Evolutionary conservation across 2,797 vertebrate species (phyloP).

Genomic region (Huso huso): DNA sequence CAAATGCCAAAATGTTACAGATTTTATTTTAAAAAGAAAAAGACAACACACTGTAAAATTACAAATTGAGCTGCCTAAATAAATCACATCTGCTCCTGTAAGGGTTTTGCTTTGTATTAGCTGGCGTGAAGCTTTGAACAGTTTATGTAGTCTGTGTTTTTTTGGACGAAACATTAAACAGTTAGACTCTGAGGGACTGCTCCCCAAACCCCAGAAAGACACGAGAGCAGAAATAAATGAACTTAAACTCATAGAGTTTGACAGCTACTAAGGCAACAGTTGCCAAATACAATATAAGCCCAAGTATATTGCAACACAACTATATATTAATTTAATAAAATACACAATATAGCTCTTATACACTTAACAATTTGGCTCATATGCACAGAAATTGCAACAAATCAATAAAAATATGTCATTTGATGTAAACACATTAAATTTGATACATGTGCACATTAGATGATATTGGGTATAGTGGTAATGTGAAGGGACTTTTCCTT

Average conservation of each 20-base stretch:
- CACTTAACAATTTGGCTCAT: slow-evolving; percentile 99
- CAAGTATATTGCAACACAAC: slow-evolving; percentile 99
- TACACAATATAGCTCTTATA: slow-evolving; percentile 99
- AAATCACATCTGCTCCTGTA: slow-evolving; percentile 46
- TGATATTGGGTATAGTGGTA: slow-evolving; percentile 84
- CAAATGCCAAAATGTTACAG: slow-evolving; percentile 44
- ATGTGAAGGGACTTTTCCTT: slow-evolving; percentile 86
- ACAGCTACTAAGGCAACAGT: slow-evolving; percentile 98
- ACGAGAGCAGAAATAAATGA: slow-evolving; percentile 66
- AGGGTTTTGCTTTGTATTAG: slow-evolving; percentile 45
- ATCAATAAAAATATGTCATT: slow-evolving; percentile 99
- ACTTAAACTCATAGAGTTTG: slow-evolving; percentile 99
- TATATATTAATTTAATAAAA: slow-evolving; percentile 99
- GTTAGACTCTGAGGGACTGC: slow-evolving; percentile 75
- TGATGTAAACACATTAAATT: slow-evolving; percentile 99
- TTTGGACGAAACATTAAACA: slow-evolving; percentile 81
- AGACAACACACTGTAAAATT: slow-evolving; percentile 41
- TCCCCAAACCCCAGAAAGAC: slow-evolving; percentile 66
- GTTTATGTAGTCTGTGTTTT: slow-evolving; percentile 80
- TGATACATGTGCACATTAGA: slow-evolving; percentile 98
- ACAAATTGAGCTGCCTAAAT: slow-evolving; percentile 64
- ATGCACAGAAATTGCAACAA: slow-evolving; percentile 99
- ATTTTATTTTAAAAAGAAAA: slow-evolving; percentile 33
- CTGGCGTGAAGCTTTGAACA: slow-evolving; percentile 74
- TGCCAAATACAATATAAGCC: slow-evolving; percentile 99